Percentiles rank a stretch among this genome's conserved stretches.
Evolutionary conservation across 2,888 invertebrate genomes (phyloP).

Genomic region (Athalia cordata): DNA sequence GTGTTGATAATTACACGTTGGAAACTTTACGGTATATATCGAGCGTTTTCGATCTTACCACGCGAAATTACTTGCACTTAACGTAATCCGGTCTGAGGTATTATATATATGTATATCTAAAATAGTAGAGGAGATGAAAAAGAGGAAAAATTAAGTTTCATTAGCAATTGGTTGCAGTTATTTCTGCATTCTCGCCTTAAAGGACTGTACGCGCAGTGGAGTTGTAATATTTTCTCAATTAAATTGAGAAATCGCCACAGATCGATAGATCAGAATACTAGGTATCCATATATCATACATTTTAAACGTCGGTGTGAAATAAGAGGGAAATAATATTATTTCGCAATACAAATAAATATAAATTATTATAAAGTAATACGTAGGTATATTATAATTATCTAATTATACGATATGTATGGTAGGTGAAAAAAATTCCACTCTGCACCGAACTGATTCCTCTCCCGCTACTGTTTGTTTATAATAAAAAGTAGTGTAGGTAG

Average conservation of each 20-base stretch:
- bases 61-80: constrained; percentile 20
- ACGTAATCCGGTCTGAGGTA: background rate
- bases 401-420: no score
- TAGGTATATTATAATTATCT: no score
- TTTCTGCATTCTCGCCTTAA: background rate
- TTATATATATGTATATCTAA: no score
- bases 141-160: constrained; percentile 12
- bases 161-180: constrained; percentile 4
- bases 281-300: background rate
- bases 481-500: background rate
- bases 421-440: no score
- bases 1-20: constrained; percentile 15
- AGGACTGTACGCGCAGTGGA: background rate
- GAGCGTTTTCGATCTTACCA: background rate
- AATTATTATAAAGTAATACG: background rate
- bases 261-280: background rate
- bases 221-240: background rate
- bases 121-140: no score
- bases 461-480: constrained; percentile 5
- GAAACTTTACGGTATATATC: background rate
- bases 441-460: background rate
- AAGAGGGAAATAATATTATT: background rate
- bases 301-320: background rate
- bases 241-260: constrained; percentile 7
- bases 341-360: background rate